A percentile compares a stretch with the other conserved stretches of the same genome.
phyloP scores from a whole-genome alignment of 2,797 vertebrate genomes.

The Pseudochirops corinnae region DNA sequence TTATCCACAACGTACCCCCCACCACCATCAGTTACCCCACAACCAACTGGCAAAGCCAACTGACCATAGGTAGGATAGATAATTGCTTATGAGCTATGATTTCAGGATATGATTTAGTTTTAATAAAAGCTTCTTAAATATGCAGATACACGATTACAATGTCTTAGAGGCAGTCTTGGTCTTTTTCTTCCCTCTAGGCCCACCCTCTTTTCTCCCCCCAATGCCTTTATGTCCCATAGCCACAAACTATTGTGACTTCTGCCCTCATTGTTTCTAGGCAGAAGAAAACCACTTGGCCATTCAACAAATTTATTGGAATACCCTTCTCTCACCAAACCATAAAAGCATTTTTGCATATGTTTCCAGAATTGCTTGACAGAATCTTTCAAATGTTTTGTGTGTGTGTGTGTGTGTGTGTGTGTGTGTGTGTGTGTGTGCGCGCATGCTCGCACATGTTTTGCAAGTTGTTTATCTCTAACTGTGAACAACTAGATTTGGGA shows the following conservation, averaged over 20 bases:
- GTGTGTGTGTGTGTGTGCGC: too few species aligned
- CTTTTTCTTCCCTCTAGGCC: background rate
- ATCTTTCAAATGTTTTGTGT: background rate
- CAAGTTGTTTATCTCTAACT: background rate
- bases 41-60: background rate
- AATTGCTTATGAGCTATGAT: background rate
- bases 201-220: background rate
- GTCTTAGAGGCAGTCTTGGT: background rate
- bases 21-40: background rate
- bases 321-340: background rate
- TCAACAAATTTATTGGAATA: background rate
- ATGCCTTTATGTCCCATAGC: background rate
- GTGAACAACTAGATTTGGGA: background rate
- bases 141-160: background rate
- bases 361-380: slow-evolving; percentile 1
- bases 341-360: background rate
- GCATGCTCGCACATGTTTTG: too few species aligned
- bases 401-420: too few species aligned
- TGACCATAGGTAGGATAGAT: background rate
- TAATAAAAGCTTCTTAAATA: background rate
- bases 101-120: background rate
- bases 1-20: background rate
- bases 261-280: background rate
- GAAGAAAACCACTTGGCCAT: background rate
- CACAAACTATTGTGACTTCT: background rate